Conservation (phyloP, 2,797 vertebrate genomes). For the Pelodytes ibericus region DNA sequence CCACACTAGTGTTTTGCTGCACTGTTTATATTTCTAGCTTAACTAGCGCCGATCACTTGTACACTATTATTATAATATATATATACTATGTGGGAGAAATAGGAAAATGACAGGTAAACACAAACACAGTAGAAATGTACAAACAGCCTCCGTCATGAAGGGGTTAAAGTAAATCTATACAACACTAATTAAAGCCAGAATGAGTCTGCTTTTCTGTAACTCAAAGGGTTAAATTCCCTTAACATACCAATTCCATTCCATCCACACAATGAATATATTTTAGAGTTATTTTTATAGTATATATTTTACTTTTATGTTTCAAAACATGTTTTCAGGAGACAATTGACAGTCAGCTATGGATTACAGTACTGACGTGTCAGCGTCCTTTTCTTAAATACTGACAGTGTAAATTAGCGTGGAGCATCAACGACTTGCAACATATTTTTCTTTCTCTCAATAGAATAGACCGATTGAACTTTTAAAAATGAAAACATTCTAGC, state of each 20-base stretch:
- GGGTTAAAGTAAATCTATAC: no score
- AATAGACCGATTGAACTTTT: constrained; percentile 29
- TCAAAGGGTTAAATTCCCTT: not conserved
- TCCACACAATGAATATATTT: constrained; percentile 26
- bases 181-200: no score
- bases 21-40: no score
- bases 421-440: not conserved
- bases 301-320: constrained; percentile 53
- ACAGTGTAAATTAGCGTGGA: constrained; percentile 37
- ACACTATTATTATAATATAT: no score
- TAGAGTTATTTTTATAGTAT: constrained; percentile 60
- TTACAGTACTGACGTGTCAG: constrained; percentile 58
- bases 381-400: constrained; percentile 34
- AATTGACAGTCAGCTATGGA: constrained; percentile 55
- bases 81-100: no score
- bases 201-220: no score
- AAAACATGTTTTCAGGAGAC: constrained; percentile 48
- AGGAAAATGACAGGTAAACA: no score
- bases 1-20: no score
- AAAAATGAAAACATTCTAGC: constrained; percentile 47
- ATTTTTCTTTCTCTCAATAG: constrained; percentile 11
- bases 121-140: no score
- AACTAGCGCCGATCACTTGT: no score
- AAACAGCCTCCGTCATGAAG: no score
- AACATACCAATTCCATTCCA: not conserved